Conservation (phyloP, 2,888 invertebrate species). For the Alloplasta piceator region DNA sequence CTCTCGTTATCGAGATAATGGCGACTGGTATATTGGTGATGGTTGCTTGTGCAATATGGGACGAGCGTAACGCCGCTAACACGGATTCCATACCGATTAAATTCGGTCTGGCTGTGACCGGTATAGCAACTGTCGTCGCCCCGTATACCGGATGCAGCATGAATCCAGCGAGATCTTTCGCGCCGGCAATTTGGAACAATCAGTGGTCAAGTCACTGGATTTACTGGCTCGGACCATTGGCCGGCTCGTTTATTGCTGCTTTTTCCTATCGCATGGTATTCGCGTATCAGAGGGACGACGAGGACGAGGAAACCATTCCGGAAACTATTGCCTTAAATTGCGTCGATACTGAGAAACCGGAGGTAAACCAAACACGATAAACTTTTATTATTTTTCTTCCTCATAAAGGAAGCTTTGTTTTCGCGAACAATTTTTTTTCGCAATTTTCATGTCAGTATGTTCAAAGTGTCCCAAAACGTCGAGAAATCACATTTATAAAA, state of each 20-base stretch:
- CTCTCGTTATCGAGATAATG: constrained; percentile 80
- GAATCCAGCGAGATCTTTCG: constrained; percentile 87
- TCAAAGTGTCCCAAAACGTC: no score
- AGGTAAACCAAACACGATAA: constrained; percentile 64
- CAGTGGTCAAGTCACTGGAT: constrained; percentile 81
- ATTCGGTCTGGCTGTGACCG: constrained; percentile 82
- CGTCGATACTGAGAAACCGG: constrained; percentile 73
- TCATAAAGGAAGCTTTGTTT: no score
- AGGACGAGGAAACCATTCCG: constrained; percentile 65
- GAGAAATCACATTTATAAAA: no score
- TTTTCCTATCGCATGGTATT: constrained; percentile 77
- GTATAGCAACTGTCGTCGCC: constrained; percentile 80
- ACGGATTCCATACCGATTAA: constrained; percentile 81
- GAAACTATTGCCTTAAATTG: constrained; percentile 77
- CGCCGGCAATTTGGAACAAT: constrained; percentile 81
- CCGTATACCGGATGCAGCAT: constrained; percentile 88
- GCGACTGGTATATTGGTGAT: constrained; percentile 81
- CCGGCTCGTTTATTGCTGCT: constrained; percentile 76
- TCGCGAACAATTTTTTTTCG: no score
- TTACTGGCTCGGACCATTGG: constrained; percentile 81
- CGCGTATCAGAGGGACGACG: constrained; percentile 54
- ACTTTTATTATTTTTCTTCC: no score
- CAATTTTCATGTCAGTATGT: no score
- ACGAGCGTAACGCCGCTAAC: constrained; percentile 79
- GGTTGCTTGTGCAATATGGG: constrained; percentile 82